Conservation (phyloP, 2,888 invertebrate genomes). For the Drosophila suboccidentalis region DNA sequence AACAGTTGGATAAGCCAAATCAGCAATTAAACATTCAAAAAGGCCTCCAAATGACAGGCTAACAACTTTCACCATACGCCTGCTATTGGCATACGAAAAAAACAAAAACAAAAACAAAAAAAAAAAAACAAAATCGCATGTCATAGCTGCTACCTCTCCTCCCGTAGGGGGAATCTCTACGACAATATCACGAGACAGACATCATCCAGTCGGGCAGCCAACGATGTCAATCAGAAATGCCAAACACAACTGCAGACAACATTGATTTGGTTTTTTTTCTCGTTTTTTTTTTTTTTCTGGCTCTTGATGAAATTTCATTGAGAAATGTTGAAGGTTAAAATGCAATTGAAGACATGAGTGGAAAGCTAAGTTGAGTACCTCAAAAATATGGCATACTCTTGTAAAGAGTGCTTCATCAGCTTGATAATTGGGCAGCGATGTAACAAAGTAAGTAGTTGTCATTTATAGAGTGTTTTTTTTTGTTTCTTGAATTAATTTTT, state of each 20-base stretch:
- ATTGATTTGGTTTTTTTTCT: slow-evolving; percentile 29
- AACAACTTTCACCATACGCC: slow-evolving; percentile 68
- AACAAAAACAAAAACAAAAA: slow-evolving; percentile 6
- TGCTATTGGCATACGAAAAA: slow-evolving; percentile 34
- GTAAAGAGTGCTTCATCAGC: slow-evolving; percentile 20
- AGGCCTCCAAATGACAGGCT: slow-evolving; percentile 62
- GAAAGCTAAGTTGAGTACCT: slow-evolving; percentile 50
- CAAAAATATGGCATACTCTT: slow-evolving; percentile 30
- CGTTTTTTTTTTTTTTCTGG: slow-evolving; percentile 8
- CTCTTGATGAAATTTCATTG: slow-evolving; percentile 60
- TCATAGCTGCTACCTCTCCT: slow-evolving; percentile 26
- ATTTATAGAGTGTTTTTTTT: slow-evolving; percentile 19
- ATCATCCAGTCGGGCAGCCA: slow-evolving; percentile 17
- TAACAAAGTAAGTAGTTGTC: slow-evolving; percentile 22
- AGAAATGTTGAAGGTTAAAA: slow-evolving; percentile 75
- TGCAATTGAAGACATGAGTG: slow-evolving; percentile 68
- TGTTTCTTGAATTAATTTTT: not conserved
- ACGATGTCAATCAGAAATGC: slow-evolving; percentile 70
- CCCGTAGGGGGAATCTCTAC: slow-evolving; percentile 14
- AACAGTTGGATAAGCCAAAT: slow-evolving; percentile 42
- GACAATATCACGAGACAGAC: slow-evolving; percentile 33
- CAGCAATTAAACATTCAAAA: slow-evolving; percentile 74
- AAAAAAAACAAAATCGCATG: slow-evolving; percentile 29
- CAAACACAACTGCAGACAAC: slow-evolving; percentile 54
- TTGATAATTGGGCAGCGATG: slow-evolving; percentile 36